Conservation (phyloP, 2,797 vertebrate genomes). For the Aldrovandia affinis region DNA sequence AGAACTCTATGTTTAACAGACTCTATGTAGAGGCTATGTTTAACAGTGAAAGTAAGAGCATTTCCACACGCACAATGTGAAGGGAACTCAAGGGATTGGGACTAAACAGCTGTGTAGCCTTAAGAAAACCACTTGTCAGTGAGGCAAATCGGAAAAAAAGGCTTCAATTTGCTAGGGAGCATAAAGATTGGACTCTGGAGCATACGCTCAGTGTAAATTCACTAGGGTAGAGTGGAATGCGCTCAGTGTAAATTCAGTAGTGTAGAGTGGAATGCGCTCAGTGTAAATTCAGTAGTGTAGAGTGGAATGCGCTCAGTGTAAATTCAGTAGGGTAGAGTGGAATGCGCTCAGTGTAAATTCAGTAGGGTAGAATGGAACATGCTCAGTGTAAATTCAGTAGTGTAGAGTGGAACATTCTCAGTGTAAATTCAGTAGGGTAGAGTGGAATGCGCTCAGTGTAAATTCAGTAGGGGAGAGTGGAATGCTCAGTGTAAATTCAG, state of each 20-base stretch:
- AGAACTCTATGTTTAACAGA: too few relatives aligned
- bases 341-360: background rate
- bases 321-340: background rate
- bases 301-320: background rate
- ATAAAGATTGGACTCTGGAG: background rate
- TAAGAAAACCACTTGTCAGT: too few relatives aligned
- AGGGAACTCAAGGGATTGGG: too few relatives aligned
- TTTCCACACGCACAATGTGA: too few relatives aligned
- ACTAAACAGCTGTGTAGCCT: too few relatives aligned
- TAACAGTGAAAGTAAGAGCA: too few relatives aligned
- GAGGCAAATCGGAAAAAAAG: too few relatives aligned
- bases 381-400: background rate
- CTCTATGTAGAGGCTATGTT: too few relatives aligned
- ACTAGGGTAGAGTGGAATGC: background rate
- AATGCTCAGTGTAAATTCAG: too few relatives aligned
- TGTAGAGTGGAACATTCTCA: too few relatives aligned
- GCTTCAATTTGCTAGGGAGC: background rate
- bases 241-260: background rate
- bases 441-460: background rate
- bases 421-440: background rate
- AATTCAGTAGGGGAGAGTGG: background rate
- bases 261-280: background rate
- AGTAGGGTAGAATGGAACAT: too few relatives aligned
- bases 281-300: background rate
- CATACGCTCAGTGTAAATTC: background rate